Evolutionary conservation across 2,113 vertebrate species (phyloP), one percentile per base, ranked within the genome.

Genomic region (Gnathonemus longibarbis): DNA sequence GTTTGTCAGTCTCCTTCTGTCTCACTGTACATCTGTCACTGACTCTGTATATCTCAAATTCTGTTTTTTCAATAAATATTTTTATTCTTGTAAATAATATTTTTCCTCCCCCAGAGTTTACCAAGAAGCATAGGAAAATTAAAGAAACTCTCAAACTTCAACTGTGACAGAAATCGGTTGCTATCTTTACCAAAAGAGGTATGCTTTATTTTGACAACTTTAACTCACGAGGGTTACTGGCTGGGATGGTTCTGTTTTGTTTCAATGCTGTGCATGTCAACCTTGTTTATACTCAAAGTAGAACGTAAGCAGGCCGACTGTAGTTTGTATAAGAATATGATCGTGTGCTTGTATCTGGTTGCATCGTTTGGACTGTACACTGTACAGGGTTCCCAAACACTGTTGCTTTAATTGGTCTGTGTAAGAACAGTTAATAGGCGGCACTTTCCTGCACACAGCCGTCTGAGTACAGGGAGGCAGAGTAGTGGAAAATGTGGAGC

Each of bases 161-260:
- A 99, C 94, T 97, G 97, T 90, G 98, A 99, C 93, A 96, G 97
- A 96, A 99, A 99, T 94, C 97, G 97, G 93, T 94, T 99, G 93
- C 92, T 94, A 39, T 96, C 96, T 90, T 96, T 99, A 94, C 98
- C 98, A 42, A 99, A 98, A 95, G 98, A 99, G 98, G 98, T 99
- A 95, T 89, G 96, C 92, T 90, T 31, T 62, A 2, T 88, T 66
- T n/a, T 1, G 5, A 24, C 46, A 17, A 35, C 5, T 21, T 53
- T 39, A 66, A 13, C 42, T 74, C 24, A 49, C 4, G 0, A 21
- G 62, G 19, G 21, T 49, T 45, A 7, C 39, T n/a, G 35, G 19
- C 56, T 27, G 9, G n/a, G 19, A 6, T 77, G 24, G 31, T 80
- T 46, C 27, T 83, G 21, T n/a, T 27, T 58, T 46, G 56, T 70